Conservation (phyloP, 1,140 invertebrate genomes). For the Spodoptera litura region DNA sequence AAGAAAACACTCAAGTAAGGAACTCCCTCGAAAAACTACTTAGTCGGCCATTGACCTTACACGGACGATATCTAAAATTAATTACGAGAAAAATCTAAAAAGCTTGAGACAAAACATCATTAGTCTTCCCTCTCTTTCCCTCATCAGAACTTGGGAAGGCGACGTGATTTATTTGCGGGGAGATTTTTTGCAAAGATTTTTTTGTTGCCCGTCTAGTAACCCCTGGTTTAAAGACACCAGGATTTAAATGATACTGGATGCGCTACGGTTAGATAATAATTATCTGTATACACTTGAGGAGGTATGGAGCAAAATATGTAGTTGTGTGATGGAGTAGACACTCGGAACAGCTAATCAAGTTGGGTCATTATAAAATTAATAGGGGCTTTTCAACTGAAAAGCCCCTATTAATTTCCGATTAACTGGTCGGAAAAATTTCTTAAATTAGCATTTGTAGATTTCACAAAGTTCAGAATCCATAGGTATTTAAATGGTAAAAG, state of each 20-base stretch:
- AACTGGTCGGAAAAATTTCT: too few relatives aligned
- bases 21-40: background rate
- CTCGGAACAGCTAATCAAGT: too few relatives aligned
- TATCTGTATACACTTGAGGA: too few relatives aligned
- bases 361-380: too few relatives aligned
- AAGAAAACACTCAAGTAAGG: background rate
- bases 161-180: slow-evolving; percentile 41
- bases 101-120: slow-evolving; percentile 40
- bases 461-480: too few relatives aligned
- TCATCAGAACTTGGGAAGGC: slow-evolving; percentile 3
- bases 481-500: too few relatives aligned
- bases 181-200: slow-evolving; percentile 44
- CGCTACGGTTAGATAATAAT: background rate
- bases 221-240: slow-evolving; percentile 24
- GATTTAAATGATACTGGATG: slow-evolving; percentile 31
- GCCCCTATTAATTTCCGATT: too few relatives aligned
- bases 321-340: too few relatives aligned
- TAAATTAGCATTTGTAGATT: too few relatives aligned
- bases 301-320: too few relatives aligned
- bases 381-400: too few relatives aligned
- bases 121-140: slow-evolving; percentile 41
- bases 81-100: slow-evolving; percentile 31
- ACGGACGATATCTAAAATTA: slow-evolving; percentile 27
- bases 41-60: background rate
- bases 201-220: slow-evolving; percentile 38